Percentiles rank a stretch among this genome's conserved stretches.
These are phyloP conservation scores for Danio aesculapii DNA, from an alignment of 2,797 vertebrate species.

Conservation along the genomic window DNA sequence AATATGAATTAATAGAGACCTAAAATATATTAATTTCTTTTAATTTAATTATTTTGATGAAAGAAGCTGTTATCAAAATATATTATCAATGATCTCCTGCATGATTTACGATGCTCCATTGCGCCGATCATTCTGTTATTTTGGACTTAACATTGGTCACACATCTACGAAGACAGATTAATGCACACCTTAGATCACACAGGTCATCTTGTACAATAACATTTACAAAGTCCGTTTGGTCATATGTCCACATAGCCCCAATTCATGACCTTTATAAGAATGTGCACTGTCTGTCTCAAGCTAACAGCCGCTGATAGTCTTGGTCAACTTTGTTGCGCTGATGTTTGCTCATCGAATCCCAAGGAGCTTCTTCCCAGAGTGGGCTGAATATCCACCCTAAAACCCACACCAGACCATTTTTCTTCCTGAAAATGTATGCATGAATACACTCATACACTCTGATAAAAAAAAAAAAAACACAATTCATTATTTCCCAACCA, in stretches of 20 bases:
- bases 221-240: conserved; percentile 68
- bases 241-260: conserved; percentile 61
- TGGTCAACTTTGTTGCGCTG: conserved; percentile 59
- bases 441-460: neutral
- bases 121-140: too few species aligned
- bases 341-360: conserved; percentile 67
- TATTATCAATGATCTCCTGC: too few species aligned
- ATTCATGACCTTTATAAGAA: conserved; percentile 70
- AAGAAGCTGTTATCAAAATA: too few species aligned
- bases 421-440: conserved; percentile 17
- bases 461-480: conserved; percentile 27
- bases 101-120: too few species aligned
- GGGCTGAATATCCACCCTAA: conserved; percentile 41
- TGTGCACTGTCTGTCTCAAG: conserved; percentile 64
- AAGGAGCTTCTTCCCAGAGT: conserved; percentile 53
- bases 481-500: conserved; percentile 23
- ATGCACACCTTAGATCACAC: conserved; percentile 40
- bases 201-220: conserved; percentile 66
- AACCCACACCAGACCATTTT: conserved; percentile 24
- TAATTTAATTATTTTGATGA: too few species aligned
- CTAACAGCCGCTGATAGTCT: conserved; percentile 63
- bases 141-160: neutral
- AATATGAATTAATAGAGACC: too few species aligned
- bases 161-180: conserved; percentile 24
- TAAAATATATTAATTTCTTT: too few species aligned